A percentile compares a stretch with the other conserved stretches of the same genome.
phyloP scores from a whole-genome alignment of 2,888 invertebrate species.

The Drosophila falleni region DNA sequence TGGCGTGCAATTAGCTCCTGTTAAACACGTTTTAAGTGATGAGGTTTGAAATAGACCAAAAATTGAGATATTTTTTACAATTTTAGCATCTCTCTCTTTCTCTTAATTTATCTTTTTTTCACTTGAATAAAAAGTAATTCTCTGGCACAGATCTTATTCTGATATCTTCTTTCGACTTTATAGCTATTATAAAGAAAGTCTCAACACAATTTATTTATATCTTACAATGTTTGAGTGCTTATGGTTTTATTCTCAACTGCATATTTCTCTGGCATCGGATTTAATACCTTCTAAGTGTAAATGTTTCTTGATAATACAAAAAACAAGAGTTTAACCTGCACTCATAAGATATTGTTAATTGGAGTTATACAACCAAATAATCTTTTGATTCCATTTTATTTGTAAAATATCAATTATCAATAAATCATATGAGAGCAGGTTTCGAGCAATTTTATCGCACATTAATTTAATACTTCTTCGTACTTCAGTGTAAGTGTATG shows the following conservation, averaged over 20 bases:
- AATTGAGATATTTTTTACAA: background rate
- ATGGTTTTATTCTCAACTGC: background rate
- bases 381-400: no score
- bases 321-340: no score
- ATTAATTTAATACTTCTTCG: background rate
- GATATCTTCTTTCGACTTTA: background rate
- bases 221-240: background rate
- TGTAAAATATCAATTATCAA: background rate
- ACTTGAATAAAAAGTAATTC: background rate
- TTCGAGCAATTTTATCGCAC: background rate
- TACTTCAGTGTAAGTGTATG: background rate
- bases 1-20: slow-evolving; percentile 85
- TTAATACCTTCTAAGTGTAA: background rate
- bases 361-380: background rate
- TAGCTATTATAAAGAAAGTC: background rate
- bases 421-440: background rate
- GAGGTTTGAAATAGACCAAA: slow-evolving; percentile 66
- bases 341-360: background rate
- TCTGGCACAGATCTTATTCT: background rate
- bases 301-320: background rate
- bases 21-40: slow-evolving; percentile 53
- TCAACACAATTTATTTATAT: background rate
- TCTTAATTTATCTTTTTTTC: background rate
- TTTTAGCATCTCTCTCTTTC: background rate
- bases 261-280: background rate